Evolutionary conservation across 1,140 invertebrate genomes (phyloP).

Genomic region (Grapholita molesta): DNA sequence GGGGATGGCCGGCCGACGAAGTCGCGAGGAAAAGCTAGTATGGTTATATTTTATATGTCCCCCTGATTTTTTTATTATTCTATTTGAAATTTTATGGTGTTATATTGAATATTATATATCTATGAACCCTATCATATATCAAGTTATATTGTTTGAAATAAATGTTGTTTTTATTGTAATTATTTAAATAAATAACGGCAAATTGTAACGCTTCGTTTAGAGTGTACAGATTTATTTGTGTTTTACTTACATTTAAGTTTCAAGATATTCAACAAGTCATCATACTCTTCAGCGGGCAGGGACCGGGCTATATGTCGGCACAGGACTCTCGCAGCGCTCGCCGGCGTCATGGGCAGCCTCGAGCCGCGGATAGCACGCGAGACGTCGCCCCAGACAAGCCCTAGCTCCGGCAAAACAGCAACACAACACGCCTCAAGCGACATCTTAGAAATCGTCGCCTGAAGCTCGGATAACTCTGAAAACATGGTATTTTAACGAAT

Average conservation of each 20-base stretch:
- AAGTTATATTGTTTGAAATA: too few species aligned
- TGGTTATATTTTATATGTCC: too few species aligned
- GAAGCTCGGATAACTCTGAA: slow-evolving; percentile 53
- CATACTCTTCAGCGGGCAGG: slow-evolving; percentile 37
- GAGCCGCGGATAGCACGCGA: slow-evolving; percentile 40
- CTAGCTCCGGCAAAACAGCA: slow-evolving; percentile 46
- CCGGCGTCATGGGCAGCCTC: slow-evolving; percentile 49
- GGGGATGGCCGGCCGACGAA: too few species aligned
- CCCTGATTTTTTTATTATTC: too few species aligned
- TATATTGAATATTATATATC: too few species aligned
- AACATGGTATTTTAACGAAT: background rate
- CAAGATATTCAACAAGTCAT: slow-evolving; percentile 42
- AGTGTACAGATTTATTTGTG: too few species aligned
- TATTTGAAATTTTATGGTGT: too few species aligned
- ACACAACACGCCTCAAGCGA: slow-evolving; percentile 41
- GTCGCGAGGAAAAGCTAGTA: too few species aligned
- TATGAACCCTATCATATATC: too few species aligned
- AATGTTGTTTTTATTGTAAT: too few species aligned
- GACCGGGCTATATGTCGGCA: slow-evolving; percentile 37
- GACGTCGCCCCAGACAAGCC: slow-evolving; percentile 50
- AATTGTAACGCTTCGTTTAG: too few species aligned
- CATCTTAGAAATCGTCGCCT: slow-evolving; percentile 48
- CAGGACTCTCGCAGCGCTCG: slow-evolving; percentile 46
- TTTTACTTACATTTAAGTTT: slow-evolving; percentile 50
- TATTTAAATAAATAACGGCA: too few species aligned